A percentile compares a stretch with the other conserved stretches of the same genome.
These are phyloP conservation scores for Hippocampus comes DNA, from an alignment of 2,113 vertebrate genomes.

Conservation along the genomic window DNA sequence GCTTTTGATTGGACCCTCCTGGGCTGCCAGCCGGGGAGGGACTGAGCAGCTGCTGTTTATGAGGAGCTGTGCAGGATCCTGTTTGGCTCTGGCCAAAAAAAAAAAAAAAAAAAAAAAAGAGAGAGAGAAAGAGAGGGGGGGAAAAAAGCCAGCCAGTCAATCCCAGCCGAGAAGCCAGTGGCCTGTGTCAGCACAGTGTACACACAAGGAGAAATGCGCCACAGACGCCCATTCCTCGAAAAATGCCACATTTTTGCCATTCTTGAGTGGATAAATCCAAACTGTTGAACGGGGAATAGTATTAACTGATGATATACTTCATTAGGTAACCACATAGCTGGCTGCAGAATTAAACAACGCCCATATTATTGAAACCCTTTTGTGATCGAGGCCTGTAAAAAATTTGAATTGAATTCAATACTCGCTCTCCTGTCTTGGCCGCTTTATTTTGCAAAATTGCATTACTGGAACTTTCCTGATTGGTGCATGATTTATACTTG, in stretches of 20 bases:
- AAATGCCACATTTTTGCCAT: background rate
- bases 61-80: slow-evolving; percentile 49
- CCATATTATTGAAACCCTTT: background rate
- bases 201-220: slow-evolving; percentile 12
- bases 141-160: slow-evolving; percentile 24
- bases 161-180: slow-evolving; percentile 34
- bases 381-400: background rate
- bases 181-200: slow-evolving; percentile 51
- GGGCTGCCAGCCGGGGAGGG: slow-evolving; percentile 44
- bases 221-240: slow-evolving; percentile 22
- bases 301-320: background rate
- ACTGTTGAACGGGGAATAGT: background rate
- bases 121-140: background rate
- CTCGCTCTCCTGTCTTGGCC: background rate
- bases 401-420: background rate
- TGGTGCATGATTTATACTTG: background rate
- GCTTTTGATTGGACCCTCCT: slow-evolving; percentile 62
- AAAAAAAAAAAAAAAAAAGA: slow-evolving; percentile 6
- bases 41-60: slow-evolving; percentile 66
- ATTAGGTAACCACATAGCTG: background rate
- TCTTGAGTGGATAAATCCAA: background rate
- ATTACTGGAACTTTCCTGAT: background rate
- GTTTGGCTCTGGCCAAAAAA: slow-evolving; percentile 40
- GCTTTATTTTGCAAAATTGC: background rate
- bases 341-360: background rate